Base-by-base conservation (phyloP, 2,113 vertebrate species). In the Theropithecus gelada region DNA sequence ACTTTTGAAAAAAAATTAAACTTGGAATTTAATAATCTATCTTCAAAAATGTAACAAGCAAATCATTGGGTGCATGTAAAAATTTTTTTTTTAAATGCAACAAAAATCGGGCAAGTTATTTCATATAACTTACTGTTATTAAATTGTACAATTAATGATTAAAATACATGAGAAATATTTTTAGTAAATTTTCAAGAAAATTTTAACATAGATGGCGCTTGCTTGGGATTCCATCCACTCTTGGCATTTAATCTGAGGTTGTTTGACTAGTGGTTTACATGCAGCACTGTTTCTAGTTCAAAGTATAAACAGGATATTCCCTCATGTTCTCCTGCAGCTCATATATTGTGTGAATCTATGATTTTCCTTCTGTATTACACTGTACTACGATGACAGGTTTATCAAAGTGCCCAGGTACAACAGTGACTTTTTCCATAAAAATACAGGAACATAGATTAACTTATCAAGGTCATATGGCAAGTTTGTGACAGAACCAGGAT, bases 401-500 rank as follows among this genome's bases (percentile, higher is more conserved):
- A 83, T 97, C 80, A 18, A 70, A 83, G 30, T 64, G 32, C 0
- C 72, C 48, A 80, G 27, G 27, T 61, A 59, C 23, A 92, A 30
- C 35, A 43, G 1, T 52, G 20, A 86, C 23, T 23, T 80, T 78
- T 73, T 83, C 27, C 40, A 8, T 82, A 70, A 96, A 98, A 92
- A 86, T 61, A 64, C 27, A 32, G 5, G 96, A 3, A 59, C 6
- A 61, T 32, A 95, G 48, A 70, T 96, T 96, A 87, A 76, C 9
- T 90, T 90, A 5, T 22, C 52, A 90, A 92, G 87, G 68, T 87
- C 92, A 79, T 43, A 45, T 13, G 55, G 20, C 10, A 83, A 48
- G 4, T 86, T 55, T 84, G 35, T 86, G 79, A 96, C 61, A 93
- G n/a, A 96, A 80, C 6, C 16, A 25, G 35, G 8, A 96, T 96